These are phyloP conservation scores for Amphiprion percula DNA, from an alignment of 2,113 vertebrate genomes.

Conservation along the genomic window DNA sequence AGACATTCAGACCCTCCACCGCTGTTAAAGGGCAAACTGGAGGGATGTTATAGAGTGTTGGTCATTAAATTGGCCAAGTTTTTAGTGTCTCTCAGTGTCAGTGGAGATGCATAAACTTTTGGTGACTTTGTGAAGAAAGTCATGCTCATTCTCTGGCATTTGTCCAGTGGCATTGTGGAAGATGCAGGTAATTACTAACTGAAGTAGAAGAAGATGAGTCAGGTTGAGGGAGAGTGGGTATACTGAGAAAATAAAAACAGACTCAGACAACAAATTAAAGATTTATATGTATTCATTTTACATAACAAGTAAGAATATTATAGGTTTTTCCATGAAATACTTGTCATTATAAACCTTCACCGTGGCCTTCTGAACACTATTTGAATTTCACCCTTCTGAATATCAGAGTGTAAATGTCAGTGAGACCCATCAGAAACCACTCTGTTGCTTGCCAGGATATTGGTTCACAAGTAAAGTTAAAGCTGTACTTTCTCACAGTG, in stretches of 20 bases:
- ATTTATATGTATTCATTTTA: not conserved
- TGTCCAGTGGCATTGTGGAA: slow-evolving; percentile 21
- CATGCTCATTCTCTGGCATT: slow-evolving; percentile 12
- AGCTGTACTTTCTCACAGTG: not conserved
- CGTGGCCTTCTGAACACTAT: slow-evolving; percentile 1
- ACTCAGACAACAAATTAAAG: not conserved
- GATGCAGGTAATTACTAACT: slow-evolving; percentile 19
- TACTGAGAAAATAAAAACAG: not conserved
- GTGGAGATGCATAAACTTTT: slow-evolving; percentile 4
- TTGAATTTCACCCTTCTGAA: slow-evolving; percentile 25
- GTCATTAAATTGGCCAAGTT: not conserved
- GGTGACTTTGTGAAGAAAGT: slow-evolving; percentile 1
- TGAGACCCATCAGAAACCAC: slow-evolving; percentile 10
- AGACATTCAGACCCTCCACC: not conserved
- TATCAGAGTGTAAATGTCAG: slow-evolving; percentile 5
- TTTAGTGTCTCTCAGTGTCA: slow-evolving; percentile 12
- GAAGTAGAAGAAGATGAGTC: slow-evolving; percentile 24
- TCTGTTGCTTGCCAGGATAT: slow-evolving; percentile 6
- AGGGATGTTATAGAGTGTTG: not conserved
- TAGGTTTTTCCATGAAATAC: not conserved
- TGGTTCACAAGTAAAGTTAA: slow-evolving; percentile 35
- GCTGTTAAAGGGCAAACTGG: slow-evolving; percentile 17
- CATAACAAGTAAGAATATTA: not conserved
- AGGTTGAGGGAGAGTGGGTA: slow-evolving; percentile 6
- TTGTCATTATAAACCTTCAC: not conserved